Base-by-base conservation (phyloP, 2,888 invertebrate species). In the Ashinkailepas kermadecensis region DNA sequence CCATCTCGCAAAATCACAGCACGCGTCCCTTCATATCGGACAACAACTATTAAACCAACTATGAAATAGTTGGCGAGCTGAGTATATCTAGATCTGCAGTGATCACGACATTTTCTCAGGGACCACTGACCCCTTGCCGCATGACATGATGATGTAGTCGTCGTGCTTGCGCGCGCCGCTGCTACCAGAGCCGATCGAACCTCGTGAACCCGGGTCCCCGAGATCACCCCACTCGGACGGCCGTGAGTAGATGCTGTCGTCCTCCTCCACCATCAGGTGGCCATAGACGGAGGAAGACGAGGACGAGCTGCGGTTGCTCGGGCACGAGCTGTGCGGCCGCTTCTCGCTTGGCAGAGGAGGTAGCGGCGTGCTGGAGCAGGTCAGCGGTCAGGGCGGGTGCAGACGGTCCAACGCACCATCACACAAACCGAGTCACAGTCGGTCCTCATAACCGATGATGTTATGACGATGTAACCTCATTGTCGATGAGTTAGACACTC, bases 251-350 rank as follows among this genome's bases (percentile, higher is more conserved):
- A 81, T 81, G 25, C 56, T 39, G n/a, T 74, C 82, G 18, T 81
- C 81, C 21, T 79, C 82, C 56, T 56, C 65, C 23, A 56, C 62
- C 87, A 85, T 89, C 88, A 86, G 89, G 89, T 86, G 91, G 87
- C 88, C 91, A 87, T 89, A 90, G 81, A 86, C 85, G 54, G 87
- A 88, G 74, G 89, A 88, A 83, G 88, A 88, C 15, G 90, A 88
- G 82, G 85, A 84, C n/a, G 86, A 86, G 0, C 86, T 86, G 6
- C 86, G 83, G 81, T 86, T 86, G 81, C 86, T 85, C 54, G 83
- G 78, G 21, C 74, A 74, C 74, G 74, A 74, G 21, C 74, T n/a
- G 25, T n/a, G 11, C 74, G 39, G 74, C 0, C 23, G 56, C 74
- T 74, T 74, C 21, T 74, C 74, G 74, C 18, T 21, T 11, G 74